Base-by-base conservation (phyloP, 2,888 invertebrate genomes). In the Gymnoscelis rufifasciata region DNA sequence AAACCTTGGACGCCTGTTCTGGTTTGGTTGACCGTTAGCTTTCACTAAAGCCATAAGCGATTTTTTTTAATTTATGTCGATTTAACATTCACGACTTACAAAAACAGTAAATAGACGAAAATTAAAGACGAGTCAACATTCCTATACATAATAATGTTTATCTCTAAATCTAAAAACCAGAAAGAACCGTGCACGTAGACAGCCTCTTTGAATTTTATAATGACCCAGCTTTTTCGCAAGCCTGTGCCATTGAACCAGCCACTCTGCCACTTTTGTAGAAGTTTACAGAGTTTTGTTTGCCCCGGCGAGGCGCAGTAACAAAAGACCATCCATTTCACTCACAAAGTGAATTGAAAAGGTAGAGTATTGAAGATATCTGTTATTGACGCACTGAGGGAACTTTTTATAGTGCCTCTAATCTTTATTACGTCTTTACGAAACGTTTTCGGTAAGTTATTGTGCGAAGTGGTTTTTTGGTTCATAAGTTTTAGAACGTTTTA, bases 301-400 rank as follows among this genome's bases (percentile, higher is more conserved):
- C 59, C 64, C 68, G 68, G 62, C 66, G 62, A 62, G 68, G 68
- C 59, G 71, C 68, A 70, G 66, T 59, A 60, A 57, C 56, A 55
- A 66, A 71, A 72, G 73, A 68, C 63, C 60, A 74, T 74, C 72
- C 68, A 64, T 72, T 69, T 68, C 62, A 65, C 67, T 73, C 72
- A 66, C 69, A 68, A 70, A 69, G 60, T 66, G 68, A 63, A 59
- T 66, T 64, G 62, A 71, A 35, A 35, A 35, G 35, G 35, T 35
- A 35, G 15, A 33, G 14, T 71, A 71, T 67, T 71, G 67, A 62
- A 59, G 66, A 67, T 64, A 70, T 66, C 61, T 67, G 49, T 36
- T 45, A 47, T 59, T 57, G 53, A 48, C 51, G 41, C 41, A 53
- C 43, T 64, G 57, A 60, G 57, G 57, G 54, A 64, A 58, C 52